These are phyloP conservation scores for Chamaea fasciata DNA, from an alignment of 2,113 vertebrate genomes.

Conservation along the genomic window DNA sequence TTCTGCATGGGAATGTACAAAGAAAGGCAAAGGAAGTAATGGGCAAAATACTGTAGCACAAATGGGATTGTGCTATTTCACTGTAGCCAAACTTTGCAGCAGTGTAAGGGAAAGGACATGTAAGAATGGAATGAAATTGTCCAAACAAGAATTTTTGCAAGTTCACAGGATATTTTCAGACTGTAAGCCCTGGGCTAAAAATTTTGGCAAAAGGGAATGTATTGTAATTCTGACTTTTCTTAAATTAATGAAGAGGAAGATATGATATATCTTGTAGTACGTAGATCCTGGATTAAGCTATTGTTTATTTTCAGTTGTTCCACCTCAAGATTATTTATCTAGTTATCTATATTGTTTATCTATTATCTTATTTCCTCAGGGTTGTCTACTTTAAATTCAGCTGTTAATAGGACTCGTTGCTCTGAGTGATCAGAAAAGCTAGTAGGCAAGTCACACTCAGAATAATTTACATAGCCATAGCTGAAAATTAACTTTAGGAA, in stretches of 20 bases:
- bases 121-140: background rate
- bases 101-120: accelerated
- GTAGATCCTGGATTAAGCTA: background rate
- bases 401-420: background rate
- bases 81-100: background rate
- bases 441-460: background rate
- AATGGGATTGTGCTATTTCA: background rate
- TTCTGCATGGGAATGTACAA: background rate
- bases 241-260: background rate
- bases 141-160: background rate
- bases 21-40: background rate
- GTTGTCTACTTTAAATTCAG: background rate
- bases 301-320: background rate
- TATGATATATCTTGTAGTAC: background rate
- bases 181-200: background rate
- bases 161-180: background rate
- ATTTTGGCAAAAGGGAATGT: background rate
- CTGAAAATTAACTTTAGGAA: background rate
- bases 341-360: background rate
- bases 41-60: background rate
- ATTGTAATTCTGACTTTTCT: background rate
- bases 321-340: background rate
- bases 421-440: background rate
- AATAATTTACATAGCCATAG: background rate
- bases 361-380: background rate